Base-by-base conservation (phyloP, 2,113 vertebrate species). In the Myrmecophaga tridactyla region DNA sequence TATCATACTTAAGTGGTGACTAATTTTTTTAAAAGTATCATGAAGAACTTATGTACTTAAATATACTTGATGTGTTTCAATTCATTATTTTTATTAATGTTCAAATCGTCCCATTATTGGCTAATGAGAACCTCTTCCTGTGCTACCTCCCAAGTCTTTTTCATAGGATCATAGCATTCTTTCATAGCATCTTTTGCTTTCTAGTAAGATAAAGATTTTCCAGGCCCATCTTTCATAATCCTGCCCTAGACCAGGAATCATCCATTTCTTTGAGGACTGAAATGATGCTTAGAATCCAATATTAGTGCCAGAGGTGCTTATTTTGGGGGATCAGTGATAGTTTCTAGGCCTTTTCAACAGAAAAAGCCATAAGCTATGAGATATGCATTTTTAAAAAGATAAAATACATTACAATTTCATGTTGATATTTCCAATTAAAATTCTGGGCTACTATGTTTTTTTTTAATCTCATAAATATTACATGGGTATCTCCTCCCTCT, bases 341-440 rank as follows among this genome's bases (percentile, higher is more conserved):
- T 65, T 93, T 84, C 13, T 70, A 96, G 51, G 29, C n/a, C 41
- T 91, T 90, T 88, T 67, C 60, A 93, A 15, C 8, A 82, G 43
- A 78, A 7, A 84, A 75, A n/a, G 4, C 18, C 82, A 11, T 63
- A 83, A 75, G 3, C 18, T 89, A 6, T 63, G 46, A 92, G 34
- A 81, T 18, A 69, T 20, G 14, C 76, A 41, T 3, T 82, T 27
- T 41, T n/a, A 15, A 0, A 36, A 85, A 58, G 46, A 80, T 82
- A 88, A 70, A 88, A 73, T 62, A 53, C 3, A 48, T 43, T 39
- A 46, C 76, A 36, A 89, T 17, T 86, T 39, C 29, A 2, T 81
- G 51, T 8, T 86, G 72, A 36, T 82, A 63, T 10, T 89, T 58
- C 39, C 31, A 88, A 60, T 84, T 95, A 23, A 70, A 86, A 92